A percentile compares a stretch with the other conserved stretches of the same genome.
Evolutionary conservation across 2,113 vertebrate genomes (phyloP).

Genomic region (Rhadina sibilatrix): DNA sequence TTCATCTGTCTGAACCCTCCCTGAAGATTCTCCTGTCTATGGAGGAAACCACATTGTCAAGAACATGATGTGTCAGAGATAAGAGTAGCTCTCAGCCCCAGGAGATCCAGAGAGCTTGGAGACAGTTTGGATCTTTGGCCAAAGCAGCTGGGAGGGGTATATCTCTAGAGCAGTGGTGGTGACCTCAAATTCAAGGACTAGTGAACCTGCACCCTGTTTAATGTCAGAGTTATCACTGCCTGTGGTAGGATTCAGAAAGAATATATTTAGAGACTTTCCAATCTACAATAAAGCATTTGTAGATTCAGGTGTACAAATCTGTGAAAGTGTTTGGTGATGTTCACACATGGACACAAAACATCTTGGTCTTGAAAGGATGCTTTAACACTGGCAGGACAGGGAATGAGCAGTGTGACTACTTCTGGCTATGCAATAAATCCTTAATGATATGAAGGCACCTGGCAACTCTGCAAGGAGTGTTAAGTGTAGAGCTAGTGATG

Average conservation of each 20-base stretch:
- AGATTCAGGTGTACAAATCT: not conserved
- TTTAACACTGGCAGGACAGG: not conserved
- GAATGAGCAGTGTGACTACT: not conserved
- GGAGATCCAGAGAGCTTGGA: not conserved
- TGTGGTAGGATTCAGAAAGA: not conserved
- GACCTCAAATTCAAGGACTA: not conserved
- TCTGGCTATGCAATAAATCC: not conserved
- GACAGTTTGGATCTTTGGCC: not conserved
- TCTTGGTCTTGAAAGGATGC: not conserved
- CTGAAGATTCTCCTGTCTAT: not conserved
- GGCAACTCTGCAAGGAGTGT: not conserved
- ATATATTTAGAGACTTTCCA: not conserved
- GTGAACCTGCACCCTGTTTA: not conserved
- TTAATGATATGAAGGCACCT: not conserved
- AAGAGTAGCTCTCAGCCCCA: not conserved
- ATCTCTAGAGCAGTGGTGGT: not conserved
- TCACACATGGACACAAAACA: not conserved
- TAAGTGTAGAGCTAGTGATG: not conserved
- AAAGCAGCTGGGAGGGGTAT: not conserved
- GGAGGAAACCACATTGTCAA: not conserved
- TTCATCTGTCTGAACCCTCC: not conserved
- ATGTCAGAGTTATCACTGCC: not conserved
- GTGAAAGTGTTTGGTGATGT: not conserved
- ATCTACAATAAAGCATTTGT: not conserved
- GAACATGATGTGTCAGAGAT: not conserved